Percentiles rank a stretch among this genome's conserved stretches.
Conservation (phyloP, 2,888 invertebrate species). For the Smittia sp. region DNA sequence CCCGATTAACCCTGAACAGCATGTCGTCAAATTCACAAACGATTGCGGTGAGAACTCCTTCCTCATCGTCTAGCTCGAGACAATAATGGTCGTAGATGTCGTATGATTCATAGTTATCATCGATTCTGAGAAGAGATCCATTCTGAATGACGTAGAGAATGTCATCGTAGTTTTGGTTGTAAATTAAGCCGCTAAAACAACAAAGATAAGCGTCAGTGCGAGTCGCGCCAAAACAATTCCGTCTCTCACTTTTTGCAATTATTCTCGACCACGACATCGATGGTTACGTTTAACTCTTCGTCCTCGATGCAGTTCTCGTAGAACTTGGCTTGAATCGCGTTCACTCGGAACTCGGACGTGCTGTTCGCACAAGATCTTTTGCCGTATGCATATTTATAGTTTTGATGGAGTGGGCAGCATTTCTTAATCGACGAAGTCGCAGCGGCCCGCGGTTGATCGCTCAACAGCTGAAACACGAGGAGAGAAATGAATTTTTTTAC, state of each 20-base stretch:
- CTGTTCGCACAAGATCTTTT: constrained; percentile 6
- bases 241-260: constrained; percentile 35
- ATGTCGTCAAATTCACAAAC: constrained; percentile 46
- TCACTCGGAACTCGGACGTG: constrained; percentile 44
- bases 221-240: not conserved
- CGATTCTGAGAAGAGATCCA: constrained; percentile 50
- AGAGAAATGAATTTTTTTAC: too few relatives aligned
- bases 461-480: not conserved
- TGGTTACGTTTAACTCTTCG: constrained; percentile 46
- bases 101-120: constrained; percentile 48
- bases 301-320: constrained; percentile 53
- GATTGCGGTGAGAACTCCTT: constrained; percentile 49
- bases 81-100: constrained; percentile 49
- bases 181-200: constrained; percentile 25
- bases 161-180: constrained; percentile 46
- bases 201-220: not conserved
- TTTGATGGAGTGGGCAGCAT: constrained; percentile 51
- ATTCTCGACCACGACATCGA: constrained; percentile 47
- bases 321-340: constrained; percentile 48
- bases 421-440: constrained; percentile 53
- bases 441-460: constrained; percentile 1
- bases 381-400: constrained; percentile 45
- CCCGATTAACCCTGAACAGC: constrained; percentile 46
- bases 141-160: constrained; percentile 50
- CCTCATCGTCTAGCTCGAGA: constrained; percentile 48